Conservation (phyloP, 2,113 vertebrate genomes). For the Pelodiscus sinensis region DNA sequence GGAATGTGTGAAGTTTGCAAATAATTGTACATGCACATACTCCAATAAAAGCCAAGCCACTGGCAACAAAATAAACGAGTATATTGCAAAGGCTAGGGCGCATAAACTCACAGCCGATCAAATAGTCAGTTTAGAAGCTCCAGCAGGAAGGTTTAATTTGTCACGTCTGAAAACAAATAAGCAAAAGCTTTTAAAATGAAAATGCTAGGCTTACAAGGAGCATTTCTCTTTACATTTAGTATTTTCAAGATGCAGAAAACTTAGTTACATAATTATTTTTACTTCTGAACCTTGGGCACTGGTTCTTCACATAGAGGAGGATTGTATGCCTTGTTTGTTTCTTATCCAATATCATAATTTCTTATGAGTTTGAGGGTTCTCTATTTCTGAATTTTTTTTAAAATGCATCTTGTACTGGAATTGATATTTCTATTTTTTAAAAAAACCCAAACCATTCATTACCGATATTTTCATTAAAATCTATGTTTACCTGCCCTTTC, state of each 20-base stretch:
- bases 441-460: background rate
- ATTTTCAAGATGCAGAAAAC: background rate
- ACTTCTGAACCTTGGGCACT: background rate
- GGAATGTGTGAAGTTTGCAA: background rate
- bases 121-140: background rate
- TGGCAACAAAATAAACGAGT: background rate
- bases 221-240: rapidly evolving
- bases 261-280: background rate
- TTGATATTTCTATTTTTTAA: background rate
- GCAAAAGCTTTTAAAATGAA: background rate
- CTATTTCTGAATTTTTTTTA: background rate
- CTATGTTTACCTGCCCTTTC: background rate
- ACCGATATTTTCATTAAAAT: background rate
- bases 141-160: background rate
- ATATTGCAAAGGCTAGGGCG: background rate
- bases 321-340: background rate
- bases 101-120: background rate
- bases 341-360: background rate
- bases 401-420: background rate
- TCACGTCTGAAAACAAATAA: background rate
- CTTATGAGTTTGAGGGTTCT: background rate
- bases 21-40: background rate
- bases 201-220: background rate
- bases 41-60: background rate
- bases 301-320: background rate